These are phyloP conservation scores for Platyscapa corneri DNA, from an alignment of 1,140 invertebrate species.

Conservation along the genomic window DNA sequence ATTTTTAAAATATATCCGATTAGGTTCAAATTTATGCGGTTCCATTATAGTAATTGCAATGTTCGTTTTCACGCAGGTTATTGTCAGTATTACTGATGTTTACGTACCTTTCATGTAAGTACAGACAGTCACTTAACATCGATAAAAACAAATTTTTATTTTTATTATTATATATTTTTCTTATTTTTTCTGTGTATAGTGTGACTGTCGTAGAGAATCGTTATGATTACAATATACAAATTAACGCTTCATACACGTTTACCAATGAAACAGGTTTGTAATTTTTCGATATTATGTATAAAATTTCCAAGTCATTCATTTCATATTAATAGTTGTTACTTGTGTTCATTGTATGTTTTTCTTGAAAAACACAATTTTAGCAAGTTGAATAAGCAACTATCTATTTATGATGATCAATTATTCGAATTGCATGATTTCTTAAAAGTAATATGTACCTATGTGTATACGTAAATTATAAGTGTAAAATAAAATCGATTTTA, in stretches of 20 bases:
- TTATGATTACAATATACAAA: background rate
- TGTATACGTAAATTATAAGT: too few species aligned
- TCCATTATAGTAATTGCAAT: conserved; percentile 74
- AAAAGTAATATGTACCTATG: too few species aligned
- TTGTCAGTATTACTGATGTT: conserved; percentile 80
- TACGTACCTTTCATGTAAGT: conserved; percentile 80
- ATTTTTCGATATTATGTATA: background rate
- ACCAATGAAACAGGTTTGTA: background rate
- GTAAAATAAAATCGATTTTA: too few species aligned
- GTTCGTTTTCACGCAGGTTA: conserved; percentile 77
- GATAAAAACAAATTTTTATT: too few species aligned
- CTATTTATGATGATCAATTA: too few species aligned
- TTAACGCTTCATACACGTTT: background rate
- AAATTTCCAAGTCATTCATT: background rate
- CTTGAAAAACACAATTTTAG: too few species aligned
- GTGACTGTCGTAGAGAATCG: conserved; percentile 5
- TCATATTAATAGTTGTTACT: too few species aligned
- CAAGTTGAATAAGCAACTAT: too few species aligned
- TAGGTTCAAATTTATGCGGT: conserved; percentile 76
- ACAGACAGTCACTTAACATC: background rate
- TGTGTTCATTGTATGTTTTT: too few species aligned
- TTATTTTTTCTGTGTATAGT: background rate
- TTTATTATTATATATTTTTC: too few species aligned
- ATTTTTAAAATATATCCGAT: conserved; percentile 79
- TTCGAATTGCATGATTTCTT: too few species aligned